Percentiles rank a stretch among this genome's conserved stretches.
These are phyloP conservation scores for Xylocampa areola DNA, from an alignment of 2,888 invertebrate genomes.

Conservation along the genomic window DNA sequence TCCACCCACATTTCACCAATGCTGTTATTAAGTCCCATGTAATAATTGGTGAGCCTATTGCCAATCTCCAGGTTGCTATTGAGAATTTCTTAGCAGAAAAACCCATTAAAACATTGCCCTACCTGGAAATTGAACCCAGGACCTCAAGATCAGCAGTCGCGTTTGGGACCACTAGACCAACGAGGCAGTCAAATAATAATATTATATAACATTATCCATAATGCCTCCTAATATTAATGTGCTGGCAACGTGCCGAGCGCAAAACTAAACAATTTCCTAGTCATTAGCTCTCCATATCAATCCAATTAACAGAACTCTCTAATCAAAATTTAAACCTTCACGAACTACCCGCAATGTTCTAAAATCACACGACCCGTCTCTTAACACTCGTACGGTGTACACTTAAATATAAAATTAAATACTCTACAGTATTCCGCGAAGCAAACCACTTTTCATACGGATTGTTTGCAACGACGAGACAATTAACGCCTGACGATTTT, in stretches of 20 bases:
- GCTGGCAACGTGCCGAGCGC: background rate
- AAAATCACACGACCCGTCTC: slow-evolving; percentile 15
- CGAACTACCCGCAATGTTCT: slow-evolving; percentile 3
- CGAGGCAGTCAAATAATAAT: no score
- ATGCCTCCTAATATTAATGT: background rate
- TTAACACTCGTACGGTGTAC: slow-evolving; percentile 30
- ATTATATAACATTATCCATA: background rate
- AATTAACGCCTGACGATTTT: slow-evolving; percentile 58
- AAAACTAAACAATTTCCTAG: slow-evolving; percentile 13
- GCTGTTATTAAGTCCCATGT: no score
- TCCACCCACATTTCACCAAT: no score
- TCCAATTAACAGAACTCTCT: slow-evolving; percentile 27
- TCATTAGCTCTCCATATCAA: slow-evolving; percentile 2
- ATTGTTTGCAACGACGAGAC: slow-evolving; percentile 56
- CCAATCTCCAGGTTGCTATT: no score
- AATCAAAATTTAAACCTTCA: slow-evolving; percentile 25
- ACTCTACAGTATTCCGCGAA: slow-evolving; percentile 47
- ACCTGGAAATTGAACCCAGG: no score
- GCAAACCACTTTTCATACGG: slow-evolving; percentile 55
- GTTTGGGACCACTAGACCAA: no score
- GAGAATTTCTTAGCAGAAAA: no score
- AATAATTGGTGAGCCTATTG: no score
- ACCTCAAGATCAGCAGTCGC: no score
- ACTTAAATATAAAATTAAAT: slow-evolving; percentile 55
- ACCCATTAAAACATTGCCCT: no score